These are phyloP conservation scores for Cotesia chilonis DNA, from an alignment of 1,140 invertebrate species.

Conservation along the genomic window DNA sequence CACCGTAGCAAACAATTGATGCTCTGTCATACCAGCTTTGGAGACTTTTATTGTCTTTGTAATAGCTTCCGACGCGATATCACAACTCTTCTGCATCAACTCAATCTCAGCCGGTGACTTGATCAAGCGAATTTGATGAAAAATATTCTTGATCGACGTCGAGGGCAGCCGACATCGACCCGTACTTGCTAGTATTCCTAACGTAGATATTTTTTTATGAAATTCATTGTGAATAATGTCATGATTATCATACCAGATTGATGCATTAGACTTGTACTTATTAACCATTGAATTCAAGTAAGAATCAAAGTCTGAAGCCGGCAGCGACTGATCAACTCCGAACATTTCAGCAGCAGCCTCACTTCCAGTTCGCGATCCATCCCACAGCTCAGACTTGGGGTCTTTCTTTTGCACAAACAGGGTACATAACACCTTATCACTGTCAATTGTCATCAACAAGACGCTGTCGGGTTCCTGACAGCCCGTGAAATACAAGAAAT, in stretches of 20 bases:
- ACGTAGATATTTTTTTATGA: slow-evolving; percentile 65
- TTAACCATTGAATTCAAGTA: slow-evolving; percentile 62
- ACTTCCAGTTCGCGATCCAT: slow-evolving; percentile 83
- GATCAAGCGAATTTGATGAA: slow-evolving; percentile 82
- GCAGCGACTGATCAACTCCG: slow-evolving; percentile 77
- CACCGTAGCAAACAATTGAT: slow-evolving; percentile 85
- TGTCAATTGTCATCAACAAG: slow-evolving; percentile 72
- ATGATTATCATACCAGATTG: slow-evolving; percentile 71
- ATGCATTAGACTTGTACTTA: slow-evolving; percentile 49
- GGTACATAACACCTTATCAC: slow-evolving; percentile 46
- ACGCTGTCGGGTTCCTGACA: slow-evolving; percentile 89
- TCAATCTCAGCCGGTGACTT: slow-evolving; percentile 88
- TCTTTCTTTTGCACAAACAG: slow-evolving; percentile 75
- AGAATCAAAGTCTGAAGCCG: slow-evolving; percentile 69
- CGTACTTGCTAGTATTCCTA: slow-evolving; percentile 51
- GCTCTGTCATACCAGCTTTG: slow-evolving; percentile 78
- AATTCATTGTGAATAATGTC: slow-evolving; percentile 68
- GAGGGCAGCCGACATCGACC: slow-evolving; percentile 45
- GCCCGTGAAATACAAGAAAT: slow-evolving; percentile 92
- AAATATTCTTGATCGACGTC: slow-evolving; percentile 67
- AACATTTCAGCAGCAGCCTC: slow-evolving; percentile 75
- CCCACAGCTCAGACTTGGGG: slow-evolving; percentile 87
- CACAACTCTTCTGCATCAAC: slow-evolving; percentile 84
- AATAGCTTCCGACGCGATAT: slow-evolving; percentile 83
- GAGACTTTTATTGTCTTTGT: slow-evolving; percentile 79